These are phyloP conservation scores for Antechinus flavipes DNA, from an alignment of 2,113 vertebrate species.

Conservation along the genomic window DNA sequence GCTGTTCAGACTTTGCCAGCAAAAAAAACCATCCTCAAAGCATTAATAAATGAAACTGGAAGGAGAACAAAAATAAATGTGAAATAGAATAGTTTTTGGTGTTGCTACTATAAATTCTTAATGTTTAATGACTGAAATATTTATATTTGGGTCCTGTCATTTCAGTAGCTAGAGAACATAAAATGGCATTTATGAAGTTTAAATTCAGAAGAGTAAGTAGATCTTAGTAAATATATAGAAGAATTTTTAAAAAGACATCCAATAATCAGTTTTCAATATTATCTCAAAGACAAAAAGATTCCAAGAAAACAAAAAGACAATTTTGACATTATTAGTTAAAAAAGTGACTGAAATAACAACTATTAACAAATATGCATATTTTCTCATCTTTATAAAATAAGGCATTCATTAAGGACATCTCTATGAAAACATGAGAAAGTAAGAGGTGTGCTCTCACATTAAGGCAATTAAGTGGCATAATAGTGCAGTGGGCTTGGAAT, in stretches of 20 bases:
- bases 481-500: no score
- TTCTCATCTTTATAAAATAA: no score
- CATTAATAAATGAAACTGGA: not conserved
- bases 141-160: not conserved
- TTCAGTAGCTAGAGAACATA: not conserved
- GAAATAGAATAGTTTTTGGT: not conserved
- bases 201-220: not conserved
- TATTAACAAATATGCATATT: not conserved
- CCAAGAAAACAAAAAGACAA: not conserved
- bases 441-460: not conserved
- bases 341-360: not conserved
- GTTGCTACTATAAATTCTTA: not conserved
- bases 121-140: not conserved
- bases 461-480: not conserved
- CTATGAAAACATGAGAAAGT: no score
- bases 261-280: not conserved
- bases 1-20: not conserved
- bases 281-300: not conserved
- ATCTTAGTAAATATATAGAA: not conserved
- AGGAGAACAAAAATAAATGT: not conserved
- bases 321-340: not conserved
- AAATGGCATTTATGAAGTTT: not conserved
- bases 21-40: not conserved
- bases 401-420: not conserved
- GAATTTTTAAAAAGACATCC: not conserved